Conservation (phyloP, 2,888 invertebrate genomes). For the Alsophila aescularia region DNA sequence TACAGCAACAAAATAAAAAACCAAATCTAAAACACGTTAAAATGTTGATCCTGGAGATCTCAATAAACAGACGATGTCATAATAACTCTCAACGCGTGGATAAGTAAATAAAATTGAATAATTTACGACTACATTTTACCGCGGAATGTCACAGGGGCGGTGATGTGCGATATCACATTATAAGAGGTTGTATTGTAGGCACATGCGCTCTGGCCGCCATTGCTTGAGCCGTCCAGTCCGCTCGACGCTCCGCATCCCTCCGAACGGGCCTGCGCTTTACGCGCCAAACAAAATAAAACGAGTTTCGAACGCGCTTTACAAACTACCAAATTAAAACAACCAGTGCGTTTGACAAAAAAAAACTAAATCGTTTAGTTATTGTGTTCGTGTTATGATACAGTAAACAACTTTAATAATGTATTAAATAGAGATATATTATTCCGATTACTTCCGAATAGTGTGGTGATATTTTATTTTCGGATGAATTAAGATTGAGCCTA, state of each 20-base stretch:
- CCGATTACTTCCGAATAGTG: constrained; percentile 47
- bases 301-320: constrained; percentile 53
- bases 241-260: constrained; percentile 61
- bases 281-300: constrained; percentile 55
- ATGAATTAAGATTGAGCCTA: constrained; percentile 44
- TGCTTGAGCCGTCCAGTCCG: constrained; percentile 67
- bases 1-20: too few species aligned
- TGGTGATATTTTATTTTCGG: constrained; percentile 51
- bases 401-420: constrained; percentile 46
- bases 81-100: constrained; percentile 59
- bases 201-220: constrained; percentile 63
- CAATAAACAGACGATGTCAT: constrained; percentile 50
- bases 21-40: too few species aligned
- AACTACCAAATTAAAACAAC: constrained; percentile 46
- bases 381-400: constrained; percentile 45
- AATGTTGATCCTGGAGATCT: constrained; percentile 28
- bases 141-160: constrained; percentile 77
- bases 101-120: constrained; percentile 79
- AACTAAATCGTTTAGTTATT: constrained; percentile 28
- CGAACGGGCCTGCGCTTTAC: constrained; percentile 65
- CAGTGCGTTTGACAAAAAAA: constrained; percentile 32
- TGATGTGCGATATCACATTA: constrained; percentile 81
- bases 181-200: constrained; percentile 70
- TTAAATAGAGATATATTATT: constrained; percentile 48
- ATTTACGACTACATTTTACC: constrained; percentile 77